Conservation (phyloP, 2,113 vertebrate genomes). For the Ciconia maguari region DNA sequence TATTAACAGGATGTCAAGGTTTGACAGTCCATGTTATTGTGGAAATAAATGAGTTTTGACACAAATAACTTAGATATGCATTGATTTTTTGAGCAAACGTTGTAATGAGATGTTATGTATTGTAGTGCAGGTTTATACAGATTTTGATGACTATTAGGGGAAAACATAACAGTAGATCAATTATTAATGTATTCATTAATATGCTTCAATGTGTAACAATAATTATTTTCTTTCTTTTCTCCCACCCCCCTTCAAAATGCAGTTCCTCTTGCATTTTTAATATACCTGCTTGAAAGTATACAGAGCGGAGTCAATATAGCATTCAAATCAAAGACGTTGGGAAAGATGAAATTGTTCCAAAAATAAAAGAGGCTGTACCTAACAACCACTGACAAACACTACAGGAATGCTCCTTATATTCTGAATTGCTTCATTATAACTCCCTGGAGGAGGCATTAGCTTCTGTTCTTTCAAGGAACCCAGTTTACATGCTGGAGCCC, state of each 20-base stretch:
- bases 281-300: constrained; percentile 58
- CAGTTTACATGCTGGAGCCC: not conserved
- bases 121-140: constrained; percentile 73
- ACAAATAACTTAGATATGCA: constrained; percentile 86
- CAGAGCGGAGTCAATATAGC: constrained; percentile 17
- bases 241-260: constrained; percentile 23
- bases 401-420: not conserved
- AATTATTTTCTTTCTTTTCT: constrained; percentile 68
- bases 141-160: constrained; percentile 78
- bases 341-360: constrained; percentile 36
- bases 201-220: constrained; percentile 73
- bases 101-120: constrained; percentile 77
- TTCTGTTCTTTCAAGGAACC: not conserved
- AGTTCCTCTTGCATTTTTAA: constrained; percentile 70
- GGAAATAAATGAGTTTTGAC: constrained; percentile 89
- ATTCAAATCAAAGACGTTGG: not conserved
- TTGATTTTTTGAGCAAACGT: constrained; percentile 82
- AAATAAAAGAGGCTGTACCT: not conserved
- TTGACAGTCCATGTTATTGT: constrained; percentile 84
- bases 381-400: constrained; percentile 42
- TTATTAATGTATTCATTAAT: constrained; percentile 83
- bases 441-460: constrained; percentile 20
- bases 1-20: constrained; percentile 85
- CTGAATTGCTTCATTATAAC: constrained; percentile 34
- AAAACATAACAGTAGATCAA: constrained; percentile 72